Conservation (phyloP, 2,113 vertebrate genomes). For the Sisor rabdophorus region DNA sequence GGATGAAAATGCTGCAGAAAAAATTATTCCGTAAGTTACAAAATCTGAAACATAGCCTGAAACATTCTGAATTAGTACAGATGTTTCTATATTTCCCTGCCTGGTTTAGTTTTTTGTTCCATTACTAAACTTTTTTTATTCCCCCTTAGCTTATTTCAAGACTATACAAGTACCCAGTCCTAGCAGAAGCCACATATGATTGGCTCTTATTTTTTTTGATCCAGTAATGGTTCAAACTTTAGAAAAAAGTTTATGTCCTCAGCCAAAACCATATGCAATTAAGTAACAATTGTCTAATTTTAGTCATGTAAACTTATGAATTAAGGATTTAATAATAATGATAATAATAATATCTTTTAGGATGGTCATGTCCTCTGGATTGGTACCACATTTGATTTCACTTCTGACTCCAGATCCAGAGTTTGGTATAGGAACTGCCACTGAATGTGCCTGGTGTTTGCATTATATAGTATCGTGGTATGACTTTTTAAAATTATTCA, state of each 20-base stretch:
- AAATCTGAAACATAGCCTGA: background rate
- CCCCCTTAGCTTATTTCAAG: background rate
- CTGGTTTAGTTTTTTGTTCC: too few relatives aligned
- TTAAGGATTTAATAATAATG: background rate
- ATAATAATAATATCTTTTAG: slow-evolving; percentile 58
- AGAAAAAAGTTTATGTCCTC: background rate
- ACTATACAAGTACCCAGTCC: background rate
- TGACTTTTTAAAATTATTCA: background rate
- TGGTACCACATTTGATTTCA: slow-evolving; percentile 75
- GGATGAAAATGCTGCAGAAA: slow-evolving; percentile 73
- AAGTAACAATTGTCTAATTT: background rate
- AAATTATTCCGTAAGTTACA: slow-evolving; percentile 79
- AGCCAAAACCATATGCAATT: background rate
- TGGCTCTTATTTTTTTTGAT: background rate
- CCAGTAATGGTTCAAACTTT: background rate
- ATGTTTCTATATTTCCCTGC: background rate
- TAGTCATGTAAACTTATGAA: background rate
- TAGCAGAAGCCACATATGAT: background rate
- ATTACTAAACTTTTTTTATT: background rate
- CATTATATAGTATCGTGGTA: slow-evolving; percentile 90
- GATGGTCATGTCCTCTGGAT: slow-evolving; percentile 71
- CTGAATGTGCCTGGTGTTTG: slow-evolving; percentile 93
- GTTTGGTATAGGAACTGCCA: slow-evolving; percentile 72
- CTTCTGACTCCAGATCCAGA: slow-evolving; percentile 72
- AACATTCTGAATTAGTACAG: background rate